These are phyloP conservation scores for Heliconius ethilla DNA, from an alignment of 2,888 invertebrate species.

Conservation along the genomic window DNA sequence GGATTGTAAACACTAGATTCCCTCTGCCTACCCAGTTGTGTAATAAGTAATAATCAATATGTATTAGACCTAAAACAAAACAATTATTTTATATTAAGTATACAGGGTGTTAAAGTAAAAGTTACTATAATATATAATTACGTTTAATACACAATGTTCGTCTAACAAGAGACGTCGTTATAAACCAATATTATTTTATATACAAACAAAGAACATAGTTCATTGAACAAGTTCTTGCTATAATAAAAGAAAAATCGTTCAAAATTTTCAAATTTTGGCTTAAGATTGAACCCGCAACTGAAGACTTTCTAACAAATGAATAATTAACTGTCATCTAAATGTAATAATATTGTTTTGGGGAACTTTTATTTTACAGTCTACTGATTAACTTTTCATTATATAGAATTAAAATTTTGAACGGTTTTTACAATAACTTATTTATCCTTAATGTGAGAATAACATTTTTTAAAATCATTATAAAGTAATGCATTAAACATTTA, in stretches of 20 bases:
- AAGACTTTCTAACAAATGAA: not conserved
- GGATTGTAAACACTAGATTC: too few relatives aligned
- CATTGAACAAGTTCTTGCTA: not conserved
- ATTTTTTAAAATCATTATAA: not conserved
- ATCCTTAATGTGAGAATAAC: constrained; percentile 8
- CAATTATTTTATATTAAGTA: not conserved
- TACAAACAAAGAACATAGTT: constrained; percentile 23
- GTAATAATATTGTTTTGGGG: not conserved
- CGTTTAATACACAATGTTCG: constrained; percentile 46
- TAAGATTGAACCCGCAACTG: not conserved
- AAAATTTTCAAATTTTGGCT: not conserved
- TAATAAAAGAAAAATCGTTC: not conserved
- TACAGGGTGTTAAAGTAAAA: not conserved
- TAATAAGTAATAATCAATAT: not conserved
- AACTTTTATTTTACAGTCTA: not conserved
- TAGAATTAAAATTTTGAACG: not conserved
- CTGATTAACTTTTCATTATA: too few relatives aligned
- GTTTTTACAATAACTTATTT: constrained; percentile 10
- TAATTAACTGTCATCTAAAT: not conserved
- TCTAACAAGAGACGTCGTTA: constrained; percentile 36
- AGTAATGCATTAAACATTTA: not conserved
- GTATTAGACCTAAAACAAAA: not conserved
- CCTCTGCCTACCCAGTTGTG: too few relatives aligned
- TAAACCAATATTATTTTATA: constrained; percentile 31
- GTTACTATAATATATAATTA: constrained; percentile 35